Conservation (phyloP, 2,888 invertebrate genomes). For the Athripsodes cinereus region DNA sequence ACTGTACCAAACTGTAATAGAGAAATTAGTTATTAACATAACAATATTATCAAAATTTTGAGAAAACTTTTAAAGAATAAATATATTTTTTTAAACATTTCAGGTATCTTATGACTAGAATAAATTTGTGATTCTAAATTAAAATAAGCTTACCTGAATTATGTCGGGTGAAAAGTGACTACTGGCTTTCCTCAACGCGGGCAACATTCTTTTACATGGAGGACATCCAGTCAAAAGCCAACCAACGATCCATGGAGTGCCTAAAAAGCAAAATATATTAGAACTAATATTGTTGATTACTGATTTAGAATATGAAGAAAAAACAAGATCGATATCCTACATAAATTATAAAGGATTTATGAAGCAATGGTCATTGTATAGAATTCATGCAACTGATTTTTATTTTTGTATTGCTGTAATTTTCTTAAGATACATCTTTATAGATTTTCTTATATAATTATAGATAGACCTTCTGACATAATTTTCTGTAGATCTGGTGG, state of each 20-base stretch:
- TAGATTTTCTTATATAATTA: too few relatives aligned
- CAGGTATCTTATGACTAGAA: too few relatives aligned
- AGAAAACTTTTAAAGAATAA: not conserved
- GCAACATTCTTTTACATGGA: constrained; percentile 63
- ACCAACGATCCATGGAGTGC: constrained; percentile 59
- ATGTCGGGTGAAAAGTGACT: constrained; percentile 42
- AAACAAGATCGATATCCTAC: not conserved
- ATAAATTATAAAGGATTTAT: too few relatives aligned
- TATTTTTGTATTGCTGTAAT: too few relatives aligned
- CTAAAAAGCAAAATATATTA: constrained; percentile 27
- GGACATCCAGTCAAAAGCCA: constrained; percentile 79
- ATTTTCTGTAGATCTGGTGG: constrained; percentile 55
- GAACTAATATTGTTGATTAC: too few relatives aligned
- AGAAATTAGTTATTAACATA: not conserved
- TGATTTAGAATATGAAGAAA: not conserved
- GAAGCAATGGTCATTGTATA: too few relatives aligned
- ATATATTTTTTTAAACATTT: too few relatives aligned
- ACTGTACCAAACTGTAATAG: constrained; percentile 55
- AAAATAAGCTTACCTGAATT: constrained; percentile 32
- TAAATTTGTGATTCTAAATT: too few relatives aligned
- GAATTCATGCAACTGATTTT: too few relatives aligned
- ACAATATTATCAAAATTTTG: not conserved
- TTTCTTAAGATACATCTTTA: too few relatives aligned
- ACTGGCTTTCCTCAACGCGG: constrained; percentile 62
- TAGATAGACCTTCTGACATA: constrained; percentile 47